These are phyloP conservation scores for Coenonympha arcania DNA, from an alignment of 2,888 invertebrate genomes.

Conservation along the genomic window DNA sequence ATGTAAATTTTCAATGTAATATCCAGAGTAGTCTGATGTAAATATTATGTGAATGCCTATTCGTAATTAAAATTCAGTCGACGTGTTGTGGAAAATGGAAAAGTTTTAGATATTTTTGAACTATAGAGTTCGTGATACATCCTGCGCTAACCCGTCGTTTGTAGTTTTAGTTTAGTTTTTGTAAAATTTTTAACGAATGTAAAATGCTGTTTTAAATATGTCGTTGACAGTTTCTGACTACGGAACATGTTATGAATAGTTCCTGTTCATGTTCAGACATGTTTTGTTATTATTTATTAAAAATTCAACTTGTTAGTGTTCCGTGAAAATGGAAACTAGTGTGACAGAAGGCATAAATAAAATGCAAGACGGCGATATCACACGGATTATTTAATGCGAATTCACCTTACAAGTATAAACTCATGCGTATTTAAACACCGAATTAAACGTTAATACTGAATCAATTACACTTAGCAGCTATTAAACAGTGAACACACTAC, in stretches of 20 bases:
- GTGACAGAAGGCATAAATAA: too few relatives aligned
- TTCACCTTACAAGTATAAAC: too few relatives aligned
- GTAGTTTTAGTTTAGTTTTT: slow-evolving; percentile 4
- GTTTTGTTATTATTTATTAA: background rate
- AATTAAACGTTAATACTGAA: too few relatives aligned
- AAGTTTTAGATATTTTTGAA: background rate
- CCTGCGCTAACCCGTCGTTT: too few relatives aligned
- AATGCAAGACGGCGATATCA: too few relatives aligned
- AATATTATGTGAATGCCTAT: background rate
- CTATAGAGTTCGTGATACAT: background rate
- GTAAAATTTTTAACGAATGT: background rate
- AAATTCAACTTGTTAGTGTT: background rate
- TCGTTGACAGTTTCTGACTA: too few relatives aligned
- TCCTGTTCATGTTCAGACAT: background rate
- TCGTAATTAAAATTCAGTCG: background rate
- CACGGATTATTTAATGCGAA: too few relatives aligned
- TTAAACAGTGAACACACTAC: too few relatives aligned
- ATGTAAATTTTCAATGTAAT: background rate
- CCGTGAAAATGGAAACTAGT: background rate
- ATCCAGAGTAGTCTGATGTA: background rate
- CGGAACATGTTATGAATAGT: background rate
- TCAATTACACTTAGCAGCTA: too few relatives aligned
- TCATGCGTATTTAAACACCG: too few relatives aligned
- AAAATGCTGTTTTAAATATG: background rate
- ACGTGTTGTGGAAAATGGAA: background rate